These are phyloP conservation scores for Drosophila pseudoobscura DNA, from an alignment of 1,140 invertebrate genomes.

Conservation along the genomic window DNA sequence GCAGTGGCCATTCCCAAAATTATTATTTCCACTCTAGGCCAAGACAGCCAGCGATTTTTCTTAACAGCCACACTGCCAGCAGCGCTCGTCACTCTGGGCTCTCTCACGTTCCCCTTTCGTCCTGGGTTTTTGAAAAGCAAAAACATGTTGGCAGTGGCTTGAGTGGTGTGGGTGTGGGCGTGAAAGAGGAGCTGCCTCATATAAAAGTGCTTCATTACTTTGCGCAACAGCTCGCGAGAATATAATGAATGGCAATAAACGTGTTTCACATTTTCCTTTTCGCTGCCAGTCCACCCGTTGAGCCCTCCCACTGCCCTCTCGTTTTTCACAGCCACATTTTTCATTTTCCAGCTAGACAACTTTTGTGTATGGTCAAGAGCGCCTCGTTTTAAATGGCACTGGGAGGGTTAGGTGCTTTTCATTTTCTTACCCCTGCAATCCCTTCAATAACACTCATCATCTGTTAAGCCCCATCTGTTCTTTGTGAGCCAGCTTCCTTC, in stretches of 20 bases:
- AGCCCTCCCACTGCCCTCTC: neutral
- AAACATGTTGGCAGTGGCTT: constrained; percentile 36
- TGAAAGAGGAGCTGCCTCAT: constrained; percentile 58
- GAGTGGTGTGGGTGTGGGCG: constrained; percentile 12
- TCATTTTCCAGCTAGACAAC: constrained; percentile 46
- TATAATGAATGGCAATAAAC: constrained; percentile 82
- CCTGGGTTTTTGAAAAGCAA: constrained; percentile 37
- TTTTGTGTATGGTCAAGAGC: constrained; percentile 47
- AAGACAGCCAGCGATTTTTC: constrained; percentile 65
- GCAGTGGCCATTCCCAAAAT: constrained; percentile 60
- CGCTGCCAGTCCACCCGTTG: constrained; percentile 17
- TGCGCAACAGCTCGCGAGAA: constrained; percentile 80
- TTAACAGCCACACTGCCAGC: constrained; percentile 52
- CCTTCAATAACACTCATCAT: constrained; percentile 39
- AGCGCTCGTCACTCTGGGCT: constrained; percentile 38
- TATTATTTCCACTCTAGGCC: constrained; percentile 64
- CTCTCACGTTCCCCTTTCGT: constrained; percentile 1
- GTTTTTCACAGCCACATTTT: constrained; percentile 46
- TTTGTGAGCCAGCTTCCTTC: neutral
- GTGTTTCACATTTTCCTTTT: constrained; percentile 79
- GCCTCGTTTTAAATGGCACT: constrained; percentile 16
- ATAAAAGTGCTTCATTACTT: constrained; percentile 79
- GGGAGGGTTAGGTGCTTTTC: neutral
- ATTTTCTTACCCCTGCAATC: constrained; percentile 27
- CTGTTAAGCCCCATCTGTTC: neutral